Conservation (phyloP, 2,113 vertebrate species). For the Ifrita kowaldi region DNA sequence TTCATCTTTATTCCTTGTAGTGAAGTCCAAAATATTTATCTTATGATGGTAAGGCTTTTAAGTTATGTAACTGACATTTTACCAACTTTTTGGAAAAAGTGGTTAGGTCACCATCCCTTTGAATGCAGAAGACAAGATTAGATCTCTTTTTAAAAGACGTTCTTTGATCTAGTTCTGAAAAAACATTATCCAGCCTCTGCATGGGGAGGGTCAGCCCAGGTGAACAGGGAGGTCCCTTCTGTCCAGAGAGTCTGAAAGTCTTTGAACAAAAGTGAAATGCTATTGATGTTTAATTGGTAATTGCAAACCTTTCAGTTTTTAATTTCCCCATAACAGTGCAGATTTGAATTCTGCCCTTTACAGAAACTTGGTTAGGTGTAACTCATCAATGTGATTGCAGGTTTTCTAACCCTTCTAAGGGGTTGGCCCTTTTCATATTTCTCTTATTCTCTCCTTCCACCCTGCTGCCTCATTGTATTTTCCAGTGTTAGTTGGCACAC, state of each 20-base stretch:
- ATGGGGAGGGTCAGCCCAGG: not conserved
- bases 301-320: not conserved
- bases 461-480: not conserved
- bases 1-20: conserved; percentile 29
- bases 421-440: not conserved
- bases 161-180: conserved; percentile 13
- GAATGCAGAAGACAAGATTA: not conserved
- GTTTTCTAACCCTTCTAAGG: not conserved
- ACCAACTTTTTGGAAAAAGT: not conserved
- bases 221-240: not conserved
- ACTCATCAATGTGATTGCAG: not conserved
- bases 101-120: not conserved
- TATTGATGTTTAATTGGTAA: not conserved
- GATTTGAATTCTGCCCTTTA: not conserved
- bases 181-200: not conserved
- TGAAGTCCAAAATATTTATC: conserved; percentile 20
- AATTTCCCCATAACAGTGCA: not conserved
- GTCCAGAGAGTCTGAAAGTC: not conserved
- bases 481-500: not conserved
- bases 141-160: not conserved
- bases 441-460: not conserved
- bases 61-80: conserved; percentile 2
- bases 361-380: not conserved
- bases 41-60: not conserved
- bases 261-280: not conserved